phyloP scores from a whole-genome alignment of 2,888 invertebrate species.

The Ormyrus rosae region DNA sequence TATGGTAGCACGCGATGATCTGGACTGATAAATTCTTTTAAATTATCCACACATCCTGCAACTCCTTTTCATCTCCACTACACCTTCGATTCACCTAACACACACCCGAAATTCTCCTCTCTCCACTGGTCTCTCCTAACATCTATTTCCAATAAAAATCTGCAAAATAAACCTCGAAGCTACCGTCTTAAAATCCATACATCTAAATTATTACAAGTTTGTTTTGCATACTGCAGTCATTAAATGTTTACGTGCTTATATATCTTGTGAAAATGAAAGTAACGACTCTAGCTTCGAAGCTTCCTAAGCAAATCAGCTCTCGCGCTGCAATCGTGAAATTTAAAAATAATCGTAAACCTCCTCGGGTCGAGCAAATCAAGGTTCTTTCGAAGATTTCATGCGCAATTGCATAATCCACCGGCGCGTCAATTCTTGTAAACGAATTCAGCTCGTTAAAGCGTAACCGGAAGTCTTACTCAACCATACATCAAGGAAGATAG shows the following conservation, averaged over 20 bases:
- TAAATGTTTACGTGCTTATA: too few relatives aligned
- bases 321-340: conserved; percentile 64
- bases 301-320: conserved; percentile 58
- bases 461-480: not conserved
- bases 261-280: not conserved
- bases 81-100: too few relatives aligned
- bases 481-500: not conserved
- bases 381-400: conserved; percentile 51
- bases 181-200: not conserved
- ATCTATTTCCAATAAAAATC: conserved; percentile 21
- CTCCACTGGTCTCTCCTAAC: conserved; percentile 1
- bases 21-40: conserved; percentile 15
- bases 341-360: conserved; percentile 7
- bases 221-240: too few relatives aligned
- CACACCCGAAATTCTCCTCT: not conserved
- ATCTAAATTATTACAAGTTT: too few relatives aligned
- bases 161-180: conserved; percentile 46
- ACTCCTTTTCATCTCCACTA: too few relatives aligned
- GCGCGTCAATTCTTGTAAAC: not conserved
- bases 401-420: not conserved
- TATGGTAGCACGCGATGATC: conserved; percentile 45
- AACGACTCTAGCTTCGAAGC: conserved; percentile 42
- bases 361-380: conserved; percentile 57
- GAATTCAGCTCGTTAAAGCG: not conserved
- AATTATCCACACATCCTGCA: not conserved